A percentile compares a stretch with the other conserved stretches of the same genome.
These are phyloP conservation scores for Oceanodroma leucorhoa DNA, from an alignment of 2,797 vertebrate species.

Conservation along the genomic window DNA sequence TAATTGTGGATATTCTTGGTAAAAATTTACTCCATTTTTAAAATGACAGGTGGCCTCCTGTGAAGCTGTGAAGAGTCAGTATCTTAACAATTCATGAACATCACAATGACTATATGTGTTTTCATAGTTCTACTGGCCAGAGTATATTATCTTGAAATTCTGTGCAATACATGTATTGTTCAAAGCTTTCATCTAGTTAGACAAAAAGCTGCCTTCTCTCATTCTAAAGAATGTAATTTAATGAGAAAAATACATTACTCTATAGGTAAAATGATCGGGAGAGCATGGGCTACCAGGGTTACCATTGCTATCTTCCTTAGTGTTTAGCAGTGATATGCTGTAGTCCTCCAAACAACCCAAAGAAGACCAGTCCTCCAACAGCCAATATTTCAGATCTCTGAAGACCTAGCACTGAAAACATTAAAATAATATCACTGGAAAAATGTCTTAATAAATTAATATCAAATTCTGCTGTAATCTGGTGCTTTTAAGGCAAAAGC, in stretches of 20 bases:
- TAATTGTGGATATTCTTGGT: neutral
- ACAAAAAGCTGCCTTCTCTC: neutral
- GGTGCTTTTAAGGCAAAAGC: neutral
- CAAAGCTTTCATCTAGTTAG: neutral
- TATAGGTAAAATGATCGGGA: neutral
- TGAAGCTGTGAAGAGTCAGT: neutral
- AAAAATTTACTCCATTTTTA: neutral
- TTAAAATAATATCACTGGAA: neutral
- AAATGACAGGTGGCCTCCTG: neutral
- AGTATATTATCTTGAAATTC: neutral
- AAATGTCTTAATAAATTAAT: neutral
- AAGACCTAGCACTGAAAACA: neutral
- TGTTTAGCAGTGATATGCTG: neutral
- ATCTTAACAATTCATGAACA: neutral
- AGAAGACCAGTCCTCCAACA: neutral
- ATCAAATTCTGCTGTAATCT: neutral
- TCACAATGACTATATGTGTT: neutral
- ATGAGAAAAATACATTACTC: neutral
- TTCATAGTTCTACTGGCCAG: neutral
- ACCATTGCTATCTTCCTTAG: neutral
- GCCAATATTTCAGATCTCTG: neutral
- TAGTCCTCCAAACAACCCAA: neutral
- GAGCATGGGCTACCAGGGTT: neutral
- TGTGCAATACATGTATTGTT: fast-evolving
- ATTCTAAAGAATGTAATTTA: neutral